phyloP scores from a whole-genome alignment of 2,113 vertebrate genomes.

The Scatophagus argus region DNA sequence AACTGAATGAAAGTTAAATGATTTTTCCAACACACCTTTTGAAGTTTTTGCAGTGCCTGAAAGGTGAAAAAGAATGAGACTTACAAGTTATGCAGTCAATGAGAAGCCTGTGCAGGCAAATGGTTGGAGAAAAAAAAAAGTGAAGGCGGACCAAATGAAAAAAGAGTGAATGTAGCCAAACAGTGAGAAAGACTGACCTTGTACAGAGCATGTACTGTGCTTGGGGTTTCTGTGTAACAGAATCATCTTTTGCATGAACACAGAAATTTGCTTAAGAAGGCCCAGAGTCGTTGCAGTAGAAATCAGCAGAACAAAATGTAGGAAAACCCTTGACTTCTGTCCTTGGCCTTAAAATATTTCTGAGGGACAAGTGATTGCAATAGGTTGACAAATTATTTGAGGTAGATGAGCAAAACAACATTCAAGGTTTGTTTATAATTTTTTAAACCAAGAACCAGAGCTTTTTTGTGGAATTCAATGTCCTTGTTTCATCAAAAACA shows the following conservation, averaged over 20 bases:
- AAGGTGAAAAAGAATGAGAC: conserved; percentile 56
- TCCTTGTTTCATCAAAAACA: background rate
- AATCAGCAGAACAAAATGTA: background rate
- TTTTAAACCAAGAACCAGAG: background rate
- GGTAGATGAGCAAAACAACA: background rate
- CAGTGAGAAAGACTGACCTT: conserved; percentile 30
- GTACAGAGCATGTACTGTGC: background rate
- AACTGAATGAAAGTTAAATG: conserved; percentile 67
- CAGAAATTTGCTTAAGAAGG: conserved; percentile 2
- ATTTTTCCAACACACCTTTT: conserved; percentile 72
- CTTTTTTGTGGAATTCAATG: background rate
- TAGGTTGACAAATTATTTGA: background rate
- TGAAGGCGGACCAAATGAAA: conserved; percentile 33
- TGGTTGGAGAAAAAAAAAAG: conserved; percentile 30
- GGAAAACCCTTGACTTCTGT: background rate
- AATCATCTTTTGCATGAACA: conserved; percentile 15
- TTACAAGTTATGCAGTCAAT: conserved; percentile 49
- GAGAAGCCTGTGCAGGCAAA: conserved; percentile 45
- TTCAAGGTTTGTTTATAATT: background rate
- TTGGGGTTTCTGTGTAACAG: background rate
- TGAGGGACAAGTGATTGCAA: background rate
- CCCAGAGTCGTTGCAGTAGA: background rate
- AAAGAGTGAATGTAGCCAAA: conserved; percentile 33
- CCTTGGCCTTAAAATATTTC: background rate
- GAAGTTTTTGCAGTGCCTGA: conserved; percentile 66